phyloP scores from a whole-genome alignment of 2,888 invertebrate species.

The Trachelus tabidus region DNA sequence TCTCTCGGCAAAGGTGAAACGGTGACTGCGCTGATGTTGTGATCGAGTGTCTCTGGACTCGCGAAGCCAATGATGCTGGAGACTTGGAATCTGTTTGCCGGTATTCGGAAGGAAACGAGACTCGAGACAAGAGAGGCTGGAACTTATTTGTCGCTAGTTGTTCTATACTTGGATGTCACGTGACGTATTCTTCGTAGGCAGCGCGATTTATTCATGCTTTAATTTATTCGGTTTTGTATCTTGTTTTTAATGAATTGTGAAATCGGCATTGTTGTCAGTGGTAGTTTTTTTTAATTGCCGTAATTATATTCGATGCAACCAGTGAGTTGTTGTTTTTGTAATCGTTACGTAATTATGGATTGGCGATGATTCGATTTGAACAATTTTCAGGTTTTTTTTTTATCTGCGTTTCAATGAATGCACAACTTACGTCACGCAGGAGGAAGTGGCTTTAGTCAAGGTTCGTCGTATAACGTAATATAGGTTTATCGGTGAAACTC shows the following conservation, averaged over 20 bases:
- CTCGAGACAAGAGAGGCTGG: background rate
- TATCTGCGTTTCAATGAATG: background rate
- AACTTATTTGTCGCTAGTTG: background rate
- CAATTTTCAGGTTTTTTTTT: background rate
- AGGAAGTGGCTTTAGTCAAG: background rate
- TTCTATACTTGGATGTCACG: background rate
- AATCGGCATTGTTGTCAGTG: background rate
- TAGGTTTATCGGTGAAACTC: background rate
- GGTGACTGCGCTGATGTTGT: slow-evolving; percentile 30
- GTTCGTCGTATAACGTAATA: background rate
- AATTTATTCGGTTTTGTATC: background rate
- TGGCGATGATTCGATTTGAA: background rate
- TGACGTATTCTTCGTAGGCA: background rate
- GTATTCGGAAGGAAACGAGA: background rate
- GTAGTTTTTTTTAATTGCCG: background rate
- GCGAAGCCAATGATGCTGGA: background rate
- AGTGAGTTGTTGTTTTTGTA: background rate
- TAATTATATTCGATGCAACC: background rate
- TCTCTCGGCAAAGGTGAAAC: slow-evolving; percentile 29
- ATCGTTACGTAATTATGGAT: background rate
- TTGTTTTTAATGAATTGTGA: background rate
- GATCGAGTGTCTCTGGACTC: slow-evolving; percentile 11
- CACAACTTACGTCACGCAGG: background rate
- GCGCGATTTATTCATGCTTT: background rate
- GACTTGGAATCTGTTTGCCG: background rate